These are phyloP conservation scores for Drosophila tristis DNA, from an alignment of 1,140 invertebrate genomes.

Conservation along the genomic window DNA sequence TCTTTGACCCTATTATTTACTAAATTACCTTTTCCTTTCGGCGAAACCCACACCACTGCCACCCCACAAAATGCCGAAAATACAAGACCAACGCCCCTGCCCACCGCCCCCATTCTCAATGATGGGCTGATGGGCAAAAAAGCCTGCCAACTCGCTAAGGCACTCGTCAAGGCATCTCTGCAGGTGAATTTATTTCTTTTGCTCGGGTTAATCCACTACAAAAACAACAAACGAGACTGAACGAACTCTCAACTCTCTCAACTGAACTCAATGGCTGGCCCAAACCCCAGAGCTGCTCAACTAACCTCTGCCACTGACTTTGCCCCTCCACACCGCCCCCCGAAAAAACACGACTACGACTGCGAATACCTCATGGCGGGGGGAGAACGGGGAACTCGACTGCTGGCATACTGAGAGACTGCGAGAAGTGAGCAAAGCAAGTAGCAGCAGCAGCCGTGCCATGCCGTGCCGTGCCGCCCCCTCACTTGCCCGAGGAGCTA, in stretches of 20 bases:
- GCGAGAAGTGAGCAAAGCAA: slow-evolving; percentile 7
- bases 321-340: not conserved
- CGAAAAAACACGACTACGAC: too few species aligned
- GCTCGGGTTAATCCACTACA: slow-evolving; percentile 77
- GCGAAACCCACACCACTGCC: slow-evolving; percentile 39
- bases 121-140: not conserved
- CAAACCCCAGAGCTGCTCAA: not conserved
- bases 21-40: slow-evolving; percentile 77
- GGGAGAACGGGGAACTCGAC: too few species aligned
- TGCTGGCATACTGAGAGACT: too few species aligned
- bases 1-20: slow-evolving; percentile 81
- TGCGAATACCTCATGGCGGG: too few species aligned
- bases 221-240: slow-evolving; percentile 48
- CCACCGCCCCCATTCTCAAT: too few species aligned
- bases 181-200: slow-evolving; percentile 80
- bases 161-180: slow-evolving; percentile 63
- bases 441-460: slow-evolving; percentile 47
- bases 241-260: not conserved
- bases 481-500: slow-evolving; percentile 45
- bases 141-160: slow-evolving; percentile 23
- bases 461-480: too few species aligned
- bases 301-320: slow-evolving; percentile 18
- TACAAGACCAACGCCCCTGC: not conserved
- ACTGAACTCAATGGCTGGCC: slow-evolving; percentile 32
- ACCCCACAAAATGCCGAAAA: not conserved